A percentile compares a stretch with the other conserved stretches of the same genome.
These are phyloP conservation scores for Arothron firmamentum DNA, from an alignment of 2,113 vertebrate species.

Conservation along the genomic window DNA sequence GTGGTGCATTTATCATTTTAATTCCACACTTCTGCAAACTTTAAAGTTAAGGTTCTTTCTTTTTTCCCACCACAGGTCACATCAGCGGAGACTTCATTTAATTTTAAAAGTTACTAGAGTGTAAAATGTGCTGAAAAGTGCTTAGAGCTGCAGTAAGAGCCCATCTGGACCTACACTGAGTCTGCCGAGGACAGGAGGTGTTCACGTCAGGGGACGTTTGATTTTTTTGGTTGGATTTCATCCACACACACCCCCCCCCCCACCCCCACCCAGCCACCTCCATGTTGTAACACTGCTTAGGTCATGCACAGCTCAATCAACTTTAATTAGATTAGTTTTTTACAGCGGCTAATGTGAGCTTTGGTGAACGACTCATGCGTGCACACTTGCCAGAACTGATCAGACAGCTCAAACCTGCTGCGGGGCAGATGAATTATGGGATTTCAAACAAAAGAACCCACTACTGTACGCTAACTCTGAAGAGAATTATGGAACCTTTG, in stretches of 20 bases:
- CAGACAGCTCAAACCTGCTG: conserved; percentile 15
- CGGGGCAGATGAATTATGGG: conserved; percentile 2
- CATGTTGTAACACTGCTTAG: conserved; percentile 9
- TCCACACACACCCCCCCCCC: too few relatives aligned
- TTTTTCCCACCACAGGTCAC: too few relatives aligned
- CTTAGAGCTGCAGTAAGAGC: not conserved
- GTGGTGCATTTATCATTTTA: too few relatives aligned
- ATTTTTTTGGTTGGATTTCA: not conserved
- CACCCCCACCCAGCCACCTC: too few relatives aligned
- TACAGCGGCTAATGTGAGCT: conserved; percentile 5
- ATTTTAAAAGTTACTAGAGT: not conserved
- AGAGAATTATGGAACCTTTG: too few relatives aligned
- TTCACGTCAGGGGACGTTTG: not conserved
- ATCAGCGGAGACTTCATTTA: too few relatives aligned
- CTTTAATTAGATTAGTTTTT: conserved; percentile 25
- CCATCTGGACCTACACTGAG: not conserved
- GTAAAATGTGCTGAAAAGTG: not conserved
- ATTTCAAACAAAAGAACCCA: conserved; percentile 11
- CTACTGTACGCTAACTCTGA: too few relatives aligned
- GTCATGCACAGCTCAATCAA: conserved; percentile 38
- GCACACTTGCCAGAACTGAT: conserved; percentile 39
- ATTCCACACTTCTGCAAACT: not conserved
- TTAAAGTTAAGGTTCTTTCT: not conserved
- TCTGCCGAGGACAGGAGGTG: not conserved
- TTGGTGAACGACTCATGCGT: conserved; percentile 28